Conservation (phyloP, 1,140 invertebrate species). For the Drosophila albomicans region DNA sequence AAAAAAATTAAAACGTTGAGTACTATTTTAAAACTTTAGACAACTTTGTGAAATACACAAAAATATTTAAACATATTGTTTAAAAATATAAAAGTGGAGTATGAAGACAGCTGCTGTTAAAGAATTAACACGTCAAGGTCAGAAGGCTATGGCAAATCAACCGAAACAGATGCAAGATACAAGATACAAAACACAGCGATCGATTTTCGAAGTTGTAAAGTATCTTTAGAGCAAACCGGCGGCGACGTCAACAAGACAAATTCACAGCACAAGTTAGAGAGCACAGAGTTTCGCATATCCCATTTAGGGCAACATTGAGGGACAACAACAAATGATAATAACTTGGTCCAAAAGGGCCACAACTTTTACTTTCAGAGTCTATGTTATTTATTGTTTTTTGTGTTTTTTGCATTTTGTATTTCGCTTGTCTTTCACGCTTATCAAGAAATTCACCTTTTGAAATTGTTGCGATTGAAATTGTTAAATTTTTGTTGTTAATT, state of each 20-base stretch:
- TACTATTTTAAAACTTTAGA: constrained; percentile 2
- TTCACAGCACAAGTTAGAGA: constrained; percentile 31
- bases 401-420: constrained; percentile 7
- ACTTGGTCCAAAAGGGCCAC: constrained; percentile 19
- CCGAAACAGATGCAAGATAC: constrained; percentile 6
- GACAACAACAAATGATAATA: constrained; percentile 39
- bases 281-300: constrained; percentile 14
- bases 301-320: constrained; percentile 40
- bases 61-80: background rate
- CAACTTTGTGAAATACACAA: constrained; percentile 4
- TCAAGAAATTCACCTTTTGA: constrained; percentile 52
- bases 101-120: constrained; percentile 16
- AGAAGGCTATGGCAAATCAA: constrained; percentile 1
- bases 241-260: constrained; percentile 7
- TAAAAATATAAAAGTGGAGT: constrained; percentile 6
- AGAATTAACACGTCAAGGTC: constrained; percentile 18
- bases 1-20: constrained; percentile 1
- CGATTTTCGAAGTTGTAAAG: constrained; percentile 3
- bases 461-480: constrained; percentile 35
- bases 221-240: constrained; percentile 13
- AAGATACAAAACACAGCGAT: background rate
- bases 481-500: background rate
- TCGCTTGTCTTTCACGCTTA: constrained; percentile 6
- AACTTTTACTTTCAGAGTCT: constrained; percentile 49
- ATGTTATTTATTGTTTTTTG: constrained; percentile 7